A percentile compares a stretch with the other conserved stretches of the same genome.
Evolutionary conservation across 2,113 vertebrate genomes (phyloP).

Genomic region (Tupaia chinensis): DNA sequence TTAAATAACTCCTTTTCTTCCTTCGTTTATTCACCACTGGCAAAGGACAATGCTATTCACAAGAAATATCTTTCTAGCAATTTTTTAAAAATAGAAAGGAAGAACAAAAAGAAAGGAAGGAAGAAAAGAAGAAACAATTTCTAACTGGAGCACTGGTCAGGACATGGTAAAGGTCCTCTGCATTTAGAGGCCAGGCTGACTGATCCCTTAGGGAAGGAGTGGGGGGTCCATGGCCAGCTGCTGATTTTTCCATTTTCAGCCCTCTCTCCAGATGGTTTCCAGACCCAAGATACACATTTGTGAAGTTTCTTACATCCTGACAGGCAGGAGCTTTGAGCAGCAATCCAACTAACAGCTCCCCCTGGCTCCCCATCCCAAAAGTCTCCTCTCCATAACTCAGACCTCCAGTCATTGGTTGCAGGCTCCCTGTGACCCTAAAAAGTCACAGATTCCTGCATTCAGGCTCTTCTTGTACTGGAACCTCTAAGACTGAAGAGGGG

Average conservation of each 20-base stretch:
- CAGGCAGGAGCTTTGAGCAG: not conserved
- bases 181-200: not conserved
- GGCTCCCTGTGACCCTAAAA: not conserved
- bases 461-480: not conserved
- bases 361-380: not conserved
- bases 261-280: not conserved
- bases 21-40: not conserved
- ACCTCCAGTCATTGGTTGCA: not conserved
- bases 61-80: not conserved
- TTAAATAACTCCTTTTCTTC: not conserved
- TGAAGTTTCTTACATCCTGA: not conserved
- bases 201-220: too few relatives aligned
- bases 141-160: not conserved
- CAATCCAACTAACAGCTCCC: not conserved
- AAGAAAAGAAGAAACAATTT: not conserved
- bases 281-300: not conserved
- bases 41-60: not conserved
- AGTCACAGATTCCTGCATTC: not conserved
- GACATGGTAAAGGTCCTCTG: not conserved
- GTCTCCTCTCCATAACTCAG: not conserved
- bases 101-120: not conserved
- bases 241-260: not conserved
- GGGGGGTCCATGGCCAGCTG: too few relatives aligned
- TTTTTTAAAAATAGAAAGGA: too few relatives aligned
- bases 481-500: not conserved